A percentile compares a stretch with the other conserved stretches of the same genome.
These are phyloP conservation scores for Myotis lucifugus DNA, from an alignment of 2,113 vertebrate species.

Conservation along the genomic window DNA sequence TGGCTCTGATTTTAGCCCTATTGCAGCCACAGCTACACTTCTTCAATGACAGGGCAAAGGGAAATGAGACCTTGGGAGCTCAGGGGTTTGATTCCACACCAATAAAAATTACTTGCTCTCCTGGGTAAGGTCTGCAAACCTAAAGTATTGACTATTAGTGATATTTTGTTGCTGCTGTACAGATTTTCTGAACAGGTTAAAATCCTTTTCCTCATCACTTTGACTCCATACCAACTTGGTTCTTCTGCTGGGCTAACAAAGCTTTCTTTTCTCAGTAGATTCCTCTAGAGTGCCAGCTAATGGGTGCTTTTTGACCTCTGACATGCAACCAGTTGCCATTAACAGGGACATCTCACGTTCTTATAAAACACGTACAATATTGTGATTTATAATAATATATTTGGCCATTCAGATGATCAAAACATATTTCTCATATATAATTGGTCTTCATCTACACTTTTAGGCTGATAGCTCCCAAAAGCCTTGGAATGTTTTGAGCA, in stretches of 20 bases:
- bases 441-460: not conserved
- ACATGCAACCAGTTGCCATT: not conserved
- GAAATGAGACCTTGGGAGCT: no score
- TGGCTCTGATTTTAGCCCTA: no score
- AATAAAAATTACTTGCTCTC: no score
- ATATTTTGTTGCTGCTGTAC: not conserved
- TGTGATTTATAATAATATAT: not conserved
- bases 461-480: not conserved
- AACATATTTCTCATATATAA: not conserved
- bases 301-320: not conserved
- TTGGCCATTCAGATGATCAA: not conserved
- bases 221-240: not conserved
- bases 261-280: not conserved
- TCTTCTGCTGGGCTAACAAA: not conserved
- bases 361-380: not conserved
- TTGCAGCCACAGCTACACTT: no score
- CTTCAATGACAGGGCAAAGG: no score
- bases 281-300: not conserved
- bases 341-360: not conserved
- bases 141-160: not conserved
- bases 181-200: not conserved
- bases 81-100: no score
- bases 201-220: not conserved
- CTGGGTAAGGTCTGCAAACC: not conserved
- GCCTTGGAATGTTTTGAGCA: not conserved